Base-by-base conservation (phyloP, 2,888 invertebrate genomes). In the Bellardia pandia region DNA sequence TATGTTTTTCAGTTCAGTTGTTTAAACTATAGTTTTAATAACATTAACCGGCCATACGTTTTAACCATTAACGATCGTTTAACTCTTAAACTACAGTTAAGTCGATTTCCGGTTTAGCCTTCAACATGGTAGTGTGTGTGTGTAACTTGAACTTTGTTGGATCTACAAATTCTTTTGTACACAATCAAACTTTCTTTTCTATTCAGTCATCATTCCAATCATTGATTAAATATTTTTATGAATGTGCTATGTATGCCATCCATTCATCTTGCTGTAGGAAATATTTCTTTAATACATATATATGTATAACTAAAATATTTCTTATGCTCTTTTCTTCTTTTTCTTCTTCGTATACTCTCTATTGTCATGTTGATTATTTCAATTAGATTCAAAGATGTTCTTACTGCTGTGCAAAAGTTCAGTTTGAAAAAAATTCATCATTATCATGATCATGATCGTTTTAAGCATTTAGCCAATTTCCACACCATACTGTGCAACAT, bases 331-430 rank as follows among this genome's bases (percentile, higher is more conserved):
- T 69, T 69, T n/a, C 23, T 48, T 48, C 14, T 58, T 9, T 11
- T 30, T 30, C n/a, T 13, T 23, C 23, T n/a, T 45, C 2, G 4
- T 37, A 11, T 16, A n/a, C 53, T 60, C n/a, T 56, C 80, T 42
- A 72, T 72, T 62, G 42, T 33, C 53, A 64, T 72, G 33, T 62
- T 72, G 62, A 71, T 80, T 53, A 64, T 56, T 53, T 80, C 42
- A 80, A 72, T 80, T 64, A 53, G 37, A 51, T 13, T 30, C 53
- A 42, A 37, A 58, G 60, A n/a, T 30, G 23, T 23, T 3, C 51
- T 71, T 53, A 40, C 16, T 62, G 51, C 33, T 80, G 45, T 64
- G 33, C 23, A 64, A 71, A 72, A 80, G 45, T 66, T 80, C 64
- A 66, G 53, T 64, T 64, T 37, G 1, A 5, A 45, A 45, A 45